These are phyloP conservation scores for Danaus chrysippus DNA, from an alignment of 2,888 invertebrate species.

Conservation along the genomic window DNA sequence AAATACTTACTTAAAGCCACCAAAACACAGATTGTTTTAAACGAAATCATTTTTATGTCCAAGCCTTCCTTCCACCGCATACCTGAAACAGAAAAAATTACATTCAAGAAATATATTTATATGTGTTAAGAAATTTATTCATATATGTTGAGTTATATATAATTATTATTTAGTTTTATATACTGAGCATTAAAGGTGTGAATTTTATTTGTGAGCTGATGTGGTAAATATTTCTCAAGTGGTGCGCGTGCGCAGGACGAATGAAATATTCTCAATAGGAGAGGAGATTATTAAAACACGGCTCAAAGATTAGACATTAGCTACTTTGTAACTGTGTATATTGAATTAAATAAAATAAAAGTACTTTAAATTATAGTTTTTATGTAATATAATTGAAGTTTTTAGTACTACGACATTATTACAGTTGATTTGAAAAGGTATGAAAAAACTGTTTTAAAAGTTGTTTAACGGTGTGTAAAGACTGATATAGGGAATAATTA, in stretches of 20 bases:
- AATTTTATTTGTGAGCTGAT: neutral
- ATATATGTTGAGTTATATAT: neutral
- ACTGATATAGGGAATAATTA: too few relatives aligned
- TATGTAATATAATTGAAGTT: too few relatives aligned
- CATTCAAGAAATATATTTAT: neutral
- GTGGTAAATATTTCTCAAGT: conserved; percentile 11
- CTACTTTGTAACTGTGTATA: too few relatives aligned
- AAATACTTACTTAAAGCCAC: conserved; percentile 48
- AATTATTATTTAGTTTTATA: neutral
- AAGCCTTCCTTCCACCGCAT: conserved; percentile 58
- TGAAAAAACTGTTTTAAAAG: too few relatives aligned
- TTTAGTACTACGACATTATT: too few relatives aligned
- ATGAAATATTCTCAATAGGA: neutral
- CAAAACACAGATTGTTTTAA: conserved; percentile 39
- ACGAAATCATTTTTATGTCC: conserved; percentile 42
- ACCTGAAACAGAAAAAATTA: conserved; percentile 43
- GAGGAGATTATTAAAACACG: neutral
- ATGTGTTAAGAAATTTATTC: neutral
- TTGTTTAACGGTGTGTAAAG: too few relatives aligned
- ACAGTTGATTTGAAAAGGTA: too few relatives aligned
- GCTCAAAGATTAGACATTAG: too few relatives aligned
- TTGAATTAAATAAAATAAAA: too few relatives aligned
- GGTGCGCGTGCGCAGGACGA: conserved; percentile 5
- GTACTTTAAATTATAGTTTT: too few relatives aligned
- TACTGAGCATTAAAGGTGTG: neutral